Conservation (phyloP, 2,113 vertebrate species). For the Glaucomys volans region DNA sequence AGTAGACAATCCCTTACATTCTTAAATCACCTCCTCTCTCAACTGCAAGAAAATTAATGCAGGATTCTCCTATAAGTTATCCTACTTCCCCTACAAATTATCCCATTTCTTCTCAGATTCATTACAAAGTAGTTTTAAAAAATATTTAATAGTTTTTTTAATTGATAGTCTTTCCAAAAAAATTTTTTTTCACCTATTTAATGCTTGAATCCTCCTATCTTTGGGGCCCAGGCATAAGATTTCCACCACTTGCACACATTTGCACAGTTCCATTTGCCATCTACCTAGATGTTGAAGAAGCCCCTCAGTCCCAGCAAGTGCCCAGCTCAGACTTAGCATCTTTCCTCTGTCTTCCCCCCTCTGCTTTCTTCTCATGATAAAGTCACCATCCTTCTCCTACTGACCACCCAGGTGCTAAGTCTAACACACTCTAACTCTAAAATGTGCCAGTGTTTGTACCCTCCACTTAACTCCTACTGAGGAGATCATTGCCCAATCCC, state of each 20-base stretch:
- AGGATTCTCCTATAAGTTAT: not conserved
- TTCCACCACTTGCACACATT: not conserved
- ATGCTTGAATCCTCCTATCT: not conserved
- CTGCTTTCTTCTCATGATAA: not conserved
- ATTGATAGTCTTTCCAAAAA: not conserved
- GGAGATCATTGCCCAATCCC: not conserved
- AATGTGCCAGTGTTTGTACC: not conserved
- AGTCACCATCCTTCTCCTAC: not conserved
- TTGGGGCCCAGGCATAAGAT: not conserved
- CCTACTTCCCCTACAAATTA: not conserved
- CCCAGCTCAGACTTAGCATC: not conserved
- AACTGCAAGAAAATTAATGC: not conserved
- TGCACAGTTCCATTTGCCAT: not conserved
- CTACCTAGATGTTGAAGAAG: not conserved
- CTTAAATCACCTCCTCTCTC: not conserved
- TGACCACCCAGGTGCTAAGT: not conserved
- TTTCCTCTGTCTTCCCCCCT: not conserved
- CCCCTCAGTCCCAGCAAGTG: not conserved
- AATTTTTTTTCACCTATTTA: not conserved
- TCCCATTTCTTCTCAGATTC: not conserved
- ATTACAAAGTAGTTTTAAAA: not conserved
- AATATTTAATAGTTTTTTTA: not conserved
- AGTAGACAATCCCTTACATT: not conserved
- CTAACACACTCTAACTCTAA: not conserved
- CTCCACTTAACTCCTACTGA: not conserved